Evolutionary conservation across 2,797 vertebrate species (phyloP).

Genomic region (Capromys pilorides): DNA sequence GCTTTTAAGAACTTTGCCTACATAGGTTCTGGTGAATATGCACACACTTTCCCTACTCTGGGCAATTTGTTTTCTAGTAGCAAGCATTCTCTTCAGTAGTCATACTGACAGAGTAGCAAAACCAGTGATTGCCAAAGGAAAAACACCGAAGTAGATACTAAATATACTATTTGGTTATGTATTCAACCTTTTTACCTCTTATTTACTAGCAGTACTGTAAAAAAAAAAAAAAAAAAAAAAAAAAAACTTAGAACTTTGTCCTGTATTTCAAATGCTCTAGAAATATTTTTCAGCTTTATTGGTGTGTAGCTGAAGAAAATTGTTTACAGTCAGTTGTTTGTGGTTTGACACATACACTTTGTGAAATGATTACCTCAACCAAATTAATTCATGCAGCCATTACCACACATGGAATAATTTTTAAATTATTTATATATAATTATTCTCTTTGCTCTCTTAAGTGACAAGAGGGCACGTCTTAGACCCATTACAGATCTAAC

Average conservation of each 20-base stretch:
- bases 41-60: neutral
- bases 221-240: conserved; percentile 27
- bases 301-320: neutral
- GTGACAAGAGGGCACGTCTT: neutral
- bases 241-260: conserved; percentile 9
- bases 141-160: neutral
- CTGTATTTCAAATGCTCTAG: neutral
- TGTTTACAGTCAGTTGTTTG: neutral
- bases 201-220: conserved; percentile 19
- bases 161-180: conserved; percentile 15
- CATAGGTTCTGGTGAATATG: neutral
- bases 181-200: neutral
- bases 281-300: conserved; percentile 9
- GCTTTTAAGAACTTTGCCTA: conserved; percentile 43
- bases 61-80: neutral
- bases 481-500: neutral
- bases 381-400: neutral
- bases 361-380: neutral
- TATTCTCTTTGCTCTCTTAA: neutral
- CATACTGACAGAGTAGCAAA: neutral
- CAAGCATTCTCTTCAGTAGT: neutral
- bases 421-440: conserved; percentile 18
- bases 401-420: neutral
- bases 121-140: conserved; percentile 8
- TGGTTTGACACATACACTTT: neutral